These are phyloP conservation scores for Dasypus novemcinctus DNA, from an alignment of 2,113 vertebrate genomes.

Conservation along the genomic window DNA sequence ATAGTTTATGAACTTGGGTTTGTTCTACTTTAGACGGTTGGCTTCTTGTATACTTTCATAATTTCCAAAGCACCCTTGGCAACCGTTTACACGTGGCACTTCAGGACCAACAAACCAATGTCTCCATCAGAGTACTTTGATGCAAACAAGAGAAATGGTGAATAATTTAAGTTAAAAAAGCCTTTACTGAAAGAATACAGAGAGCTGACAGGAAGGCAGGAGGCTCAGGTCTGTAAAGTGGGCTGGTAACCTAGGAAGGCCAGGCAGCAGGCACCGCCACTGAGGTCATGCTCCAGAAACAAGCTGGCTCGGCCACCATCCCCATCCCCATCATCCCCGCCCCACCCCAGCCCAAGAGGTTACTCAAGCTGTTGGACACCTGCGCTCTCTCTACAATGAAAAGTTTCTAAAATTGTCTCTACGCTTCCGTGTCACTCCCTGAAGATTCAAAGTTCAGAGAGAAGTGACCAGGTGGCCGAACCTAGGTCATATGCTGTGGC, in stretches of 20 bases:
- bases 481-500: neutral
- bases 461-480: neutral
- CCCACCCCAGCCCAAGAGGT: neutral
- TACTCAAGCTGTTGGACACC: neutral
- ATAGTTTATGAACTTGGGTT: neutral
- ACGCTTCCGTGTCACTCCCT: neutral
- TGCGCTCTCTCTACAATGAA: neutral
- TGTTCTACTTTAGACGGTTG: neutral
- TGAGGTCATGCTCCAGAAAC: neutral
- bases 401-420: constrained; percentile 17
- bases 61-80: neutral
- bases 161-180: neutral
- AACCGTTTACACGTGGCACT: neutral
- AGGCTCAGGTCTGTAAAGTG: neutral
- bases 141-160: neutral
- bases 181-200: constrained; percentile 1
- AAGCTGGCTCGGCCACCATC: neutral
- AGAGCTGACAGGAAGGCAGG: neutral
- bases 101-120: neutral
- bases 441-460: constrained; percentile 17
- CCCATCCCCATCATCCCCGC: neutral
- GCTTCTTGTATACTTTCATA: neutral
- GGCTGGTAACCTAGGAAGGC: neutral
- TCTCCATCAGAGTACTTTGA: neutral
- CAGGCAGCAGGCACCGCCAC: neutral